These are phyloP conservation scores for Notechis scutatus DNA, from an alignment of 2,113 vertebrate species.

Conservation along the genomic window DNA sequence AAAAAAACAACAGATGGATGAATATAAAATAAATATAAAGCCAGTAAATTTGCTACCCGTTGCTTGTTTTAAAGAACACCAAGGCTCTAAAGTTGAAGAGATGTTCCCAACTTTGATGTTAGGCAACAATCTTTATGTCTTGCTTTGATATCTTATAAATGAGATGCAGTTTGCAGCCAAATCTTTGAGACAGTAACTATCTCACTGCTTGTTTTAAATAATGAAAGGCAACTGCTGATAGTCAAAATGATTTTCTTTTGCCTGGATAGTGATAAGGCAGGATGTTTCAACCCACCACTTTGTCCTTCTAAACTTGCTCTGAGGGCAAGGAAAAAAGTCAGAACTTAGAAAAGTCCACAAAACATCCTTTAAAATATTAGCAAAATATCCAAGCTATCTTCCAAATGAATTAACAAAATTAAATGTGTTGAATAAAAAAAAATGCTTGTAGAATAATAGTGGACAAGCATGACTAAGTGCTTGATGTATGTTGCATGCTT, in stretches of 20 bases:
- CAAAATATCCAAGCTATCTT: neutral
- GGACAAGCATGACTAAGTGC: neutral
- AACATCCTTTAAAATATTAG: neutral
- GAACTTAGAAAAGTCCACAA: neutral
- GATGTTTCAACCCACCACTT: neutral
- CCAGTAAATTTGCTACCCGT: neutral
- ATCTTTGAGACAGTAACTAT: neutral
- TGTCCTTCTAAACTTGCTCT: neutral
- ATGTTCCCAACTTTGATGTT: neutral
- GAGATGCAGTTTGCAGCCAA: neutral
- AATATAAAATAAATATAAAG: neutral
- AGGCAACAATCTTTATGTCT: neutral
- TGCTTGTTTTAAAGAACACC: neutral
- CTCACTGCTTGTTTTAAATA: neutral
- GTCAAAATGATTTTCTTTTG: neutral
- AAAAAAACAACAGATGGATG: neutral
- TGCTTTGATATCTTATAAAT: neutral
- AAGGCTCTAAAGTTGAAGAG: neutral
- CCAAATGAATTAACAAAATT: neutral
- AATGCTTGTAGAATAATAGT: neutral
- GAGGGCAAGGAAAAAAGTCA: neutral
- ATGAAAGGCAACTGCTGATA: neutral
- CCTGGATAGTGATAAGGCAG: neutral
- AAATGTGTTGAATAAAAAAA: neutral
- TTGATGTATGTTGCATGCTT: slow-evolving; percentile 44